Percentiles rank a stretch among this genome's conserved stretches.
Conservation (phyloP, 2,113 vertebrate species). For the Chunga burmeisteri region DNA sequence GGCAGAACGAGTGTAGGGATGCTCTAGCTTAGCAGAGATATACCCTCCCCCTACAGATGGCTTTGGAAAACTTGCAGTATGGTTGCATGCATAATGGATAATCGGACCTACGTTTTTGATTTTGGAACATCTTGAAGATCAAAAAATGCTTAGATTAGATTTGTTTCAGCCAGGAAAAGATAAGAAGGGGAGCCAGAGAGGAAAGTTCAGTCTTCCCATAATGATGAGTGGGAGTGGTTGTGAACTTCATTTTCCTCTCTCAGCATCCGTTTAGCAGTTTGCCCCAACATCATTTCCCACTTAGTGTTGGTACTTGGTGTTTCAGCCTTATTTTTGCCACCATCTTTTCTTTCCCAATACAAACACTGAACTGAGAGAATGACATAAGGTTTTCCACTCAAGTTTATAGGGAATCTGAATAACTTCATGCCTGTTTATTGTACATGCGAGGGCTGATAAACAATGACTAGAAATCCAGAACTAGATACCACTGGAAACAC, state of each 20-base stretch:
- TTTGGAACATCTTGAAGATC: background rate
- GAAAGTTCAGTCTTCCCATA: background rate
- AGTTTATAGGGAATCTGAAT: background rate
- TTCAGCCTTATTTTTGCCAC: background rate
- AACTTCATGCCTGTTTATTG: background rate
- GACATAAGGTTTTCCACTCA: background rate
- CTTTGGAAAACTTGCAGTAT: background rate
- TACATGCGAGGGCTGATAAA: background rate
- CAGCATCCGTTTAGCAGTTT: background rate
- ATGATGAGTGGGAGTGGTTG: background rate
- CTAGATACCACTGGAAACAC: background rate
- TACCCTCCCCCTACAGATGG: background rate
- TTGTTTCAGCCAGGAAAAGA: background rate
- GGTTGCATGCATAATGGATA: accelerated
- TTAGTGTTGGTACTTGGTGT: background rate
- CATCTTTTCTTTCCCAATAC: background rate
- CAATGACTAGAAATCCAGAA: background rate
- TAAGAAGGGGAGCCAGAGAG: background rate
- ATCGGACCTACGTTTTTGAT: background rate
- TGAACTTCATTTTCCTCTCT: background rate
- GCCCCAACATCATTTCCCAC: background rate
- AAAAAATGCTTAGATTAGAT: background rate
- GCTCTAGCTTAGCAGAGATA: background rate
- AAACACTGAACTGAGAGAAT: background rate
- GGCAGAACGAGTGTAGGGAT: background rate